Evolutionary conservation across 2,888 invertebrate species (phyloP).

Genomic region (Hoplodrina ambigua): DNA sequence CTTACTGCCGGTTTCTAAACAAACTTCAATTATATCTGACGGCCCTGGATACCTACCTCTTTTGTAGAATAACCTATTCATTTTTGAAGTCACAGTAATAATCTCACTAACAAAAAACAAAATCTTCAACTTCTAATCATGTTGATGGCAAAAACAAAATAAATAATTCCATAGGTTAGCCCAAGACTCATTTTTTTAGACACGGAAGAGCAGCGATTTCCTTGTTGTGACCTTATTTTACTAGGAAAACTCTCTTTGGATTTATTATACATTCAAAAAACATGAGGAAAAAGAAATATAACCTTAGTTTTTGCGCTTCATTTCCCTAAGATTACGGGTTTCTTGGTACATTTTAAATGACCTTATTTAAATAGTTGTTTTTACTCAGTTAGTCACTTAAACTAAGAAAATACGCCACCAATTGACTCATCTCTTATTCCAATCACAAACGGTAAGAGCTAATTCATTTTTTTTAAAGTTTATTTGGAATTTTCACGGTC

Average conservation of each 20-base stretch:
- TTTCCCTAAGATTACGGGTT: constrained; percentile 20
- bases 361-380: constrained; percentile 6
- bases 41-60: too few species aligned
- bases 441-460: too few species aligned
- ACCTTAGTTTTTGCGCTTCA: constrained; percentile 29
- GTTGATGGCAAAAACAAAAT: neutral
- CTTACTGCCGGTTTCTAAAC: too few species aligned
- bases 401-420: neutral
- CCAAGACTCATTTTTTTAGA: too few species aligned
- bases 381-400: neutral
- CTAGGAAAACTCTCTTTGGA: constrained; percentile 10
- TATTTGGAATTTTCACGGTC: too few species aligned
- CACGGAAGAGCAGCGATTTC: neutral
- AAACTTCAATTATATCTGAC: too few species aligned
- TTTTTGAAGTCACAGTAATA: too few species aligned
- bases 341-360: constrained; percentile 12
- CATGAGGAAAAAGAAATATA: constrained; percentile 31
- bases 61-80: too few species aligned
- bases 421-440: too few species aligned
- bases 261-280: constrained; percentile 51
- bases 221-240: constrained; percentile 22
- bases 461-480: too few species aligned
- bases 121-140: neutral
- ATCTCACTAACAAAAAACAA: too few species aligned
- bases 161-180: neutral